Percentiles rank a stretch among this genome's conserved stretches.
phyloP scores from a whole-genome alignment of 2,113 vertebrate species.

The Plotosus lineatus region DNA sequence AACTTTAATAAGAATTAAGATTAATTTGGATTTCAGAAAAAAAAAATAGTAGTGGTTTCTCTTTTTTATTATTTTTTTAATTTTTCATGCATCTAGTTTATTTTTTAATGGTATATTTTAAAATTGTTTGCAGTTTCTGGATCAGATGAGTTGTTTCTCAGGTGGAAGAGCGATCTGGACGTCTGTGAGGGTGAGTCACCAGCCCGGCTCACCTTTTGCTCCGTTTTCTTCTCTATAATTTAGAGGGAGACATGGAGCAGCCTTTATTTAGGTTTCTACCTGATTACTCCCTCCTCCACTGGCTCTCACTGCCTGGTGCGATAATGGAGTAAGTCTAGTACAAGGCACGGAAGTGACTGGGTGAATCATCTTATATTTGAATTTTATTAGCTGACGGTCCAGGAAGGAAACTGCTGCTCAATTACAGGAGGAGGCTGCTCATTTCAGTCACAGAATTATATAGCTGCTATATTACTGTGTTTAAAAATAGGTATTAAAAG shows the following conservation, averaged over 20 bases:
- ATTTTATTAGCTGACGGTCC: conserved; percentile 47
- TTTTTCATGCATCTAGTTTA: conserved; percentile 24
- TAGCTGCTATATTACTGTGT: not conserved
- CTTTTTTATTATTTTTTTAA: not conserved
- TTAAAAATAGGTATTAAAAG: not conserved
- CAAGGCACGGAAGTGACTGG: conserved; percentile 31
- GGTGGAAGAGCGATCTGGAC: conserved; percentile 23
- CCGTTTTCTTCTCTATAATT: conserved; percentile 26
- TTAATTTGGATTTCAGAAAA: too few relatives aligned
- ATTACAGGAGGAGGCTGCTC: conserved; percentile 40
- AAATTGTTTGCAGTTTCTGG: not conserved
- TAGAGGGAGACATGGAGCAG: conserved; percentile 22
- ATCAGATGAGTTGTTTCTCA: conserved; percentile 8
- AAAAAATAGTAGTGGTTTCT: too few relatives aligned
- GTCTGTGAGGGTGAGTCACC: conserved; percentile 47
- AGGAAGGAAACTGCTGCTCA: conserved; percentile 46
- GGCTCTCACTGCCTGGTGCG: conserved; percentile 14
- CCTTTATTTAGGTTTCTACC: conserved; percentile 37
- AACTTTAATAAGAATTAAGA: too few relatives aligned
- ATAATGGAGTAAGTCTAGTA: conserved; percentile 29
- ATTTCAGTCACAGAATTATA: not conserved
- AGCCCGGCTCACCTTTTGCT: conserved; percentile 4
- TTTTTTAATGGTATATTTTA: not conserved
- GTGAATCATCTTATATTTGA: conserved; percentile 56
- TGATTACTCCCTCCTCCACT: conserved; percentile 36